phyloP scores from a whole-genome alignment of 2,113 vertebrate genomes.

The Gymnogyps californianus region DNA sequence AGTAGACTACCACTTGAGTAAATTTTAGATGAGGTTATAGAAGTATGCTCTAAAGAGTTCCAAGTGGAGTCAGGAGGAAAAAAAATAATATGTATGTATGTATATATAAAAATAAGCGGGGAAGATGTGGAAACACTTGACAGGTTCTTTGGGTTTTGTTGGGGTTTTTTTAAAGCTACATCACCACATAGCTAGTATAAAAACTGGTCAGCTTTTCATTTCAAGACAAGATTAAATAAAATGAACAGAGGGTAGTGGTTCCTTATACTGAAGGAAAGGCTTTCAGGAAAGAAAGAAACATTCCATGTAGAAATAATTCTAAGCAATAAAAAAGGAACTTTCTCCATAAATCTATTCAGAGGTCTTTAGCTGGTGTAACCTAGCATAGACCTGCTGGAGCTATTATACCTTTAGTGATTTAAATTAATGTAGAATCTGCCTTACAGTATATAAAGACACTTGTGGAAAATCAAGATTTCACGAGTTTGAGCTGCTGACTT shows the following conservation, averaged over 20 bases:
- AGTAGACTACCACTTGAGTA: neutral
- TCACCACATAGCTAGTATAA: neutral
- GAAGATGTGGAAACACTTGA: neutral
- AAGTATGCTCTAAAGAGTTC: neutral
- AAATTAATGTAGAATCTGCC: neutral
- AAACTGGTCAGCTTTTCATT: neutral
- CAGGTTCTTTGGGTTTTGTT: neutral
- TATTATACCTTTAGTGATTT: neutral
- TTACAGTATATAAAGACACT: neutral
- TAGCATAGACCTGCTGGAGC: neutral
- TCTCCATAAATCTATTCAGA: neutral
- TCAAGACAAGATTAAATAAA: neutral
- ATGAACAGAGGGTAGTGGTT: neutral
- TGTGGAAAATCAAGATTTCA: neutral
- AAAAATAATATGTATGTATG: neutral
- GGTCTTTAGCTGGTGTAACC: neutral
- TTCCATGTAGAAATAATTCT: neutral
- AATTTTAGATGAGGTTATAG: neutral
- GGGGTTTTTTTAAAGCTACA: neutral
- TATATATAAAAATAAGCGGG: neutral
- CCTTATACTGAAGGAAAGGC: neutral
- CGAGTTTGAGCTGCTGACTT: neutral
- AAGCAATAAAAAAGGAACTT: conserved; percentile 29
- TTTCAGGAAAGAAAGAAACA: neutral
- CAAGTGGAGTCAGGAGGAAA: neutral